Evolutionary conservation across 2,113 vertebrate species (phyloP).

Genomic region (Opisthocomus hoazin): DNA sequence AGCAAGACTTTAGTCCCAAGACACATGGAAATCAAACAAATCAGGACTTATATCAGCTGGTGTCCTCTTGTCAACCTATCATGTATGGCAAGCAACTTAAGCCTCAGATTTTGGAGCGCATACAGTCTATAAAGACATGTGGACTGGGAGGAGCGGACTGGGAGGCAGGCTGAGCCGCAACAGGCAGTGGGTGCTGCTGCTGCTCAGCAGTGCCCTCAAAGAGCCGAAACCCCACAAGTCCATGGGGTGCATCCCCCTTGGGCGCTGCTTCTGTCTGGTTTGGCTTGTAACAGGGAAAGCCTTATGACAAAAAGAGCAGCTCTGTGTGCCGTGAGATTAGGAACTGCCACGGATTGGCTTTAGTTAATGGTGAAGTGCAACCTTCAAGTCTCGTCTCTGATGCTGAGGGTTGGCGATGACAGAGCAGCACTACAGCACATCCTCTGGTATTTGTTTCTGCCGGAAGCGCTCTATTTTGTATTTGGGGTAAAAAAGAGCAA

Average conservation of each 20-base stretch:
- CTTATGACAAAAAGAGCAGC: not conserved
- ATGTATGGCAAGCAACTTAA: conserved; percentile 30
- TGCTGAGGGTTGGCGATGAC: not conserved
- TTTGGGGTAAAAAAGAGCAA: not conserved
- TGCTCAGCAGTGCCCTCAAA: not conserved
- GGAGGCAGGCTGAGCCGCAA: not conserved
- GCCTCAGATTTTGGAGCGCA: not conserved
- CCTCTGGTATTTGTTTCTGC: not conserved
- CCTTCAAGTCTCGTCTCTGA: not conserved
- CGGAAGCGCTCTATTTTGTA: not conserved
- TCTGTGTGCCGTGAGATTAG: not conserved
- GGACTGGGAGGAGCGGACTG: not conserved
- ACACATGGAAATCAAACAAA: conserved; percentile 40
- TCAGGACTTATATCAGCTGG: not conserved
- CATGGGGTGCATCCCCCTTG: not conserved
- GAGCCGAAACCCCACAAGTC: not conserved
- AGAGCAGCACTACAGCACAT: not conserved
- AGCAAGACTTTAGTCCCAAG: conserved; percentile 8
- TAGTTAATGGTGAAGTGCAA: not conserved
- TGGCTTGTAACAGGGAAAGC: not conserved
- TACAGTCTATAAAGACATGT: not conserved
- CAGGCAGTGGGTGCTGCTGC: not conserved
- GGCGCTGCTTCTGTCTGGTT: not conserved
- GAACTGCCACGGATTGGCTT: not conserved
- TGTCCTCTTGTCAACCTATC: conserved; percentile 29